These are phyloP conservation scores for Nebria salina DNA, from an alignment of 2,888 invertebrate genomes.

Conservation along the genomic window DNA sequence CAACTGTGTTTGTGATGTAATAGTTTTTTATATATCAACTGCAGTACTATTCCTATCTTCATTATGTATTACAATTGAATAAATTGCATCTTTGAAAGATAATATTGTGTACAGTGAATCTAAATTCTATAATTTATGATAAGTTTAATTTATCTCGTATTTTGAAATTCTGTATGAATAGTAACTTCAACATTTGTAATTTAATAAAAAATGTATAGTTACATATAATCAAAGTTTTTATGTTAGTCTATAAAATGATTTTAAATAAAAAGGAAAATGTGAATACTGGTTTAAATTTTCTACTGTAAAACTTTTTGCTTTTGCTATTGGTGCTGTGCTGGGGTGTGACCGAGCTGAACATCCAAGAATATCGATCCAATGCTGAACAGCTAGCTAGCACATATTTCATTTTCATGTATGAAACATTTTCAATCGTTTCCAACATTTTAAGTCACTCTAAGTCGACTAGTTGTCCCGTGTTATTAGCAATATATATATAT, in stretches of 20 bases:
- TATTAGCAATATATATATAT: not conserved
- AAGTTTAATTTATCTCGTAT: too few relatives aligned
- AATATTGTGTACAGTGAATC: not conserved
- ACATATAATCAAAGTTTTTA: too few relatives aligned
- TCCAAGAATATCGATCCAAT: conserved; percentile 31
- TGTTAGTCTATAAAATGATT: too few relatives aligned
- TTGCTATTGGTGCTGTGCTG: not conserved
- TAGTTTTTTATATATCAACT: not conserved
- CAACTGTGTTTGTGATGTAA: not conserved
- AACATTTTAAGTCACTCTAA: not conserved
- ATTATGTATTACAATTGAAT: not conserved
- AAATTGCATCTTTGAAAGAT: not conserved
- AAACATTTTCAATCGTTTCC: not conserved
- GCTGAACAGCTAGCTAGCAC: conserved; percentile 6
- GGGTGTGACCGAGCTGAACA: conserved; percentile 28
- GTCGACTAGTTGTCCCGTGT: not conserved
- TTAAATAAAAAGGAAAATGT: too few relatives aligned
- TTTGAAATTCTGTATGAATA: too few relatives aligned
- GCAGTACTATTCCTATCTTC: not conserved
- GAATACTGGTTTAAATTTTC: not conserved
- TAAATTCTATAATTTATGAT: too few relatives aligned
- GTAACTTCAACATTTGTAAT: too few relatives aligned
- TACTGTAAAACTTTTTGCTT: conserved; percentile 6
- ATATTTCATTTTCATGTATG: not conserved
- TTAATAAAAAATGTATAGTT: too few relatives aligned